Percentiles rank a stretch among this genome's conserved stretches.
Evolutionary conservation across 2,888 invertebrate genomes (phyloP).

Genomic region (Sinopyrophorus schimmeli): DNA sequence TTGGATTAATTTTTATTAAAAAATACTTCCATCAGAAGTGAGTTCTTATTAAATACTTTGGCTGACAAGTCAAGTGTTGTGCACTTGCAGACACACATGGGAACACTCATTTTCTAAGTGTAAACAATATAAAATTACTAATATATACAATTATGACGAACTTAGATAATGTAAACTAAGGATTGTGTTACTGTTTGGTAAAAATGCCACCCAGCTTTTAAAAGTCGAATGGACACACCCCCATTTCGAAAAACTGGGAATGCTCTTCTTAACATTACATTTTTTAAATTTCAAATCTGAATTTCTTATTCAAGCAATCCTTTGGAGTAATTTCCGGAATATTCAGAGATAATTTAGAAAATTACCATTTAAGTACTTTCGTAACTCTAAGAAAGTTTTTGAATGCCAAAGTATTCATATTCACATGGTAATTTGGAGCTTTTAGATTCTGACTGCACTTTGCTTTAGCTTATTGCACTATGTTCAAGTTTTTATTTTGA

Average conservation of each 20-base stretch:
- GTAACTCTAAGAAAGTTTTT: slow-evolving; percentile 27
- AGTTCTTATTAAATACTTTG: slow-evolving; percentile 11
- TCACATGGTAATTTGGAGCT: slow-evolving; percentile 28
- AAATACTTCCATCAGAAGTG: slow-evolving; percentile 4
- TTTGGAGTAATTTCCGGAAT: slow-evolving; percentile 30
- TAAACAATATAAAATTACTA: slow-evolving; percentile 40
- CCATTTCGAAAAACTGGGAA: too few relatives aligned
- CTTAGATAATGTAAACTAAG: slow-evolving; percentile 38
- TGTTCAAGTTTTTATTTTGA: too few relatives aligned
- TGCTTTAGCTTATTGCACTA: too few relatives aligned
- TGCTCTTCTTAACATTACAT: too few relatives aligned
- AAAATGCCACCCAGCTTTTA: slow-evolving; percentile 30
- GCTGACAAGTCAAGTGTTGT: slow-evolving; percentile 25
- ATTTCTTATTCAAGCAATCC: slow-evolving; percentile 24
- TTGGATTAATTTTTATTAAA: slow-evolving; percentile 18
- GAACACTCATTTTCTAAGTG: slow-evolving; percentile 35
- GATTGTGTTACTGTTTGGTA: slow-evolving; percentile 34
- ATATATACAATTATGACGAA: slow-evolving; percentile 40
- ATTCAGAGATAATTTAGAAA: slow-evolving; percentile 33
- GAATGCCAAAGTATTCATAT: slow-evolving; percentile 26
- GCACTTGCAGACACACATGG: slow-evolving; percentile 34
- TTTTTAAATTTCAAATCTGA: too few relatives aligned
- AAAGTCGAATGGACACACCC: too few relatives aligned
- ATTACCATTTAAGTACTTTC: slow-evolving; percentile 33
- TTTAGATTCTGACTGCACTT: slow-evolving; percentile 18